Evolutionary conservation across 2,797 vertebrate species (phyloP), one percentile per base, ranked within the genome.

Genomic region (Periophthalmus magnuspinnatus): DNA sequence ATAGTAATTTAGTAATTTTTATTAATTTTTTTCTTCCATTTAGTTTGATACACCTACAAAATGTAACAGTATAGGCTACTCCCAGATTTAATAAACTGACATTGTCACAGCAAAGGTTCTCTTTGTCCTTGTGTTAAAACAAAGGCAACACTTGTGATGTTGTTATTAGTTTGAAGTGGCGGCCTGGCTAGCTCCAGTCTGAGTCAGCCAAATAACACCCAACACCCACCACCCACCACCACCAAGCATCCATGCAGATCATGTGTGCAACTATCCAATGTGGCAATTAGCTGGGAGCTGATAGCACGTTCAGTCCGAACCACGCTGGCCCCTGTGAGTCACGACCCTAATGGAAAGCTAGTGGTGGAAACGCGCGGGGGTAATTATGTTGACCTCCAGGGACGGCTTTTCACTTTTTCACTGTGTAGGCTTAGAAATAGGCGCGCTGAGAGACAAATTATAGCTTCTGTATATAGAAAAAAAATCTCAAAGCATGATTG

Each of bases 371-470:
- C 82, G 77, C 38, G 76, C 65, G 68, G 64, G 79, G 81, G 77
- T 87, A 89, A 90, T 90, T 91, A 85, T 75, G 76, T 69, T 84
- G 84, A 90, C 89, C 87, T 80, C 70, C 38, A 77, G 87, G 79
- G 72, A 86, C 60, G 57, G 62, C 72, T 77, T 87, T 81, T 85
- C 76, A 71, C 69, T 66, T 79, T 84, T 81, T 71, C 67, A 65
- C 45, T 38, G 21, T 71, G 69, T 33, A 34, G 75, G 57, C 74
- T 83, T 75, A 74, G 80, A 74, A 89, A 85, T 75, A 80, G 69
- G 13, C 61, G 65, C 68, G 74, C 54, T 74, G 54, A 38, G 69
- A 71, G 67, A 78, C 66, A 80, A 82, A 87, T 86, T 79, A 85
- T 24, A 47, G 61, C 61, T 36, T 36, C 17, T 60, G 22, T 6